A percentile compares a stretch with the other conserved stretches of the same genome.
Evolutionary conservation across 2,113 vertebrate species (phyloP).

Genomic region (Pteruthius melanotis): DNA sequence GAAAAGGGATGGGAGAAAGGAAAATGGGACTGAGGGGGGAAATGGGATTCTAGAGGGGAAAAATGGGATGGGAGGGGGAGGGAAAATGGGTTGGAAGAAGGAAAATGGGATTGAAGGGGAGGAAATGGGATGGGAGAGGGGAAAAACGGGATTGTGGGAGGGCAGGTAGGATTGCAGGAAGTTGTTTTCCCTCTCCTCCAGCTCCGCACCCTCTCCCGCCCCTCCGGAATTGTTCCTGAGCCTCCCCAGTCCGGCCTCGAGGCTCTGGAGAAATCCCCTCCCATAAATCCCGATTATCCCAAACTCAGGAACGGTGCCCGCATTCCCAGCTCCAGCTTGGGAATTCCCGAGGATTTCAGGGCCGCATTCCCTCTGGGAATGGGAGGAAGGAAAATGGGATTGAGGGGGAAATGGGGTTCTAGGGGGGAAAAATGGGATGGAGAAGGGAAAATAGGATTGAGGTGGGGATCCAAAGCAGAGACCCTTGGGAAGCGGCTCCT

Average conservation of each 20-base stretch:
- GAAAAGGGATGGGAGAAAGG: no score
- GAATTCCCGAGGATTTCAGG: background rate
- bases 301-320: rapidly evolving
- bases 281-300: background rate
- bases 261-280: background rate
- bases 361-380: no score
- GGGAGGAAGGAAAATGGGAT: no score
- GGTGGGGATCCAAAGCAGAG: no score
- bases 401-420: no score
- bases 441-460: no score
- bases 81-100: background rate
- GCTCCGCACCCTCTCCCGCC: background rate
- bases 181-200: background rate
- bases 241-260: rapidly evolving
- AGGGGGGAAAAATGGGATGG: no score
- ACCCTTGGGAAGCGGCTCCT: background rate
- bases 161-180: background rate
- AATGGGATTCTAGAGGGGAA: no score
- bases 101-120: background rate
- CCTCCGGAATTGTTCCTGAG: background rate
- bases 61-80: background rate
- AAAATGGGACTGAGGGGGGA: no score
- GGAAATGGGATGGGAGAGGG: no score
- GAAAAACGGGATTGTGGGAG: background rate
- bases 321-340: background rate